phyloP scores from a whole-genome alignment of 2,888 invertebrate genomes.

The Hypercompe scribonia region DNA sequence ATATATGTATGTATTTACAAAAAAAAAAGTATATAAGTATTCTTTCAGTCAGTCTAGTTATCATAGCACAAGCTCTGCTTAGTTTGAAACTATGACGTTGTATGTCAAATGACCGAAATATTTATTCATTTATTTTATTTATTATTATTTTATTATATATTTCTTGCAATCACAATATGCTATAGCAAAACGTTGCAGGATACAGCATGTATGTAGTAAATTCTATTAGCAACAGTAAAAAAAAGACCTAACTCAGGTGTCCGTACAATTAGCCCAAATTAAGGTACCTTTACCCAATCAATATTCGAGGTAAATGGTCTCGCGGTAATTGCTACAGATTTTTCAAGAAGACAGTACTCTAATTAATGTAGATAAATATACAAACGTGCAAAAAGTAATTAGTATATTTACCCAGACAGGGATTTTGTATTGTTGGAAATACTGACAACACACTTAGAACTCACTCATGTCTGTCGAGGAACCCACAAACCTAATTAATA shows the following conservation, averaged over 20 bases:
- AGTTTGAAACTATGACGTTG: too few species aligned
- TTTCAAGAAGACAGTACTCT: slow-evolving; percentile 23
- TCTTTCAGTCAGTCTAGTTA: too few species aligned
- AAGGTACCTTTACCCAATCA: slow-evolving; percentile 38
- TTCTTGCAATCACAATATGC: too few species aligned
- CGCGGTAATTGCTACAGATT: slow-evolving; percentile 40
- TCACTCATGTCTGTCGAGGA: not conserved
- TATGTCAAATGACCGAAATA: too few species aligned
- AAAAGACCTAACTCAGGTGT: slow-evolving; percentile 23
- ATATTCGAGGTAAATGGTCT: slow-evolving; percentile 36
- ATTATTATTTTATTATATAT: too few species aligned
- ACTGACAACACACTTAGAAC: not conserved
- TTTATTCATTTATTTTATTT: too few species aligned
- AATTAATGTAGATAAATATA: not conserved
- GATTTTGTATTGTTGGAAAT: not conserved
- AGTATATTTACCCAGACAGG: not conserved
- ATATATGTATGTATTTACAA: too few species aligned
- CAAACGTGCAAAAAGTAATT: not conserved
- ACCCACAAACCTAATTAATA: not conserved
- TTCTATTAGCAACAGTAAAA: not conserved
- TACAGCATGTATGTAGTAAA: not conserved
- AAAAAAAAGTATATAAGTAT: too few species aligned
- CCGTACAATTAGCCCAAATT: slow-evolving; percentile 43
- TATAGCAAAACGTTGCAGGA: too few species aligned
- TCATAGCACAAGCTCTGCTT: too few species aligned